Evolutionary conservation across 2,888 invertebrate genomes (phyloP).

Genomic region (Tipula confusa): DNA sequence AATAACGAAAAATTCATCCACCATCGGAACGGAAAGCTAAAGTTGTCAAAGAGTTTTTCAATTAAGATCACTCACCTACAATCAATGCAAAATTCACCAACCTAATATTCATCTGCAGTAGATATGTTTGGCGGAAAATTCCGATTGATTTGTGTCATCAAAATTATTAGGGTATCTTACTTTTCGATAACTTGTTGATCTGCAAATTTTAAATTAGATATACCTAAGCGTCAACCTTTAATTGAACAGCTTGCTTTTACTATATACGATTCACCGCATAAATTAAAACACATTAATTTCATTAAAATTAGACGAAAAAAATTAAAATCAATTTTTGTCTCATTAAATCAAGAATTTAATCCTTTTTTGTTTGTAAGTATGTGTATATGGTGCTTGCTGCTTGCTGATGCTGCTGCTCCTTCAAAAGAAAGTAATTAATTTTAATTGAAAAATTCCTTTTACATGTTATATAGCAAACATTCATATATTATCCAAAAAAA

Average conservation of each 20-base stretch:
- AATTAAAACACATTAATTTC: neutral
- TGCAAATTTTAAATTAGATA: too few species aligned
- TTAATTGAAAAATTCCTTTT: slow-evolving; percentile 12
- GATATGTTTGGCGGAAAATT: too few species aligned
- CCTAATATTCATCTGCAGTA: too few species aligned
- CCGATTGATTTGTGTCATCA: too few species aligned
- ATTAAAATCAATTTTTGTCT: slow-evolving; percentile 20
- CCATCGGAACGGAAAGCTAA: too few species aligned
- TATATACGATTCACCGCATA: neutral
- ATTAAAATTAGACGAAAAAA: neutral
- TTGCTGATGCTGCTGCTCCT: slow-evolving; percentile 9
- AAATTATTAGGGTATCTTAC: too few species aligned
- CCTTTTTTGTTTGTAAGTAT: slow-evolving; percentile 13
- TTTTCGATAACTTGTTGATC: too few species aligned
- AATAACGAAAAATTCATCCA: too few species aligned
- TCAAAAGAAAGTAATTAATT: slow-evolving; percentile 15
- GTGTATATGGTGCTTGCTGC: too few species aligned
- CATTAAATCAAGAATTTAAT: slow-evolving; percentile 20
- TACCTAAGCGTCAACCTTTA: neutral
- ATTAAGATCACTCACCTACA: too few species aligned
- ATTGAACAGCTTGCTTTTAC: neutral
- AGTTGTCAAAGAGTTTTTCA: too few species aligned
- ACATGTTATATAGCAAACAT: neutral
- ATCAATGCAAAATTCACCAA: too few species aligned
- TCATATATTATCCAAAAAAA: slow-evolving; percentile 16